Percentiles rank a stretch among this genome's conserved stretches.
These are phyloP conservation scores for Heliopora coerulea DNA, from an alignment of 92 coral and sea anemone species.

Conservation along the genomic window DNA sequence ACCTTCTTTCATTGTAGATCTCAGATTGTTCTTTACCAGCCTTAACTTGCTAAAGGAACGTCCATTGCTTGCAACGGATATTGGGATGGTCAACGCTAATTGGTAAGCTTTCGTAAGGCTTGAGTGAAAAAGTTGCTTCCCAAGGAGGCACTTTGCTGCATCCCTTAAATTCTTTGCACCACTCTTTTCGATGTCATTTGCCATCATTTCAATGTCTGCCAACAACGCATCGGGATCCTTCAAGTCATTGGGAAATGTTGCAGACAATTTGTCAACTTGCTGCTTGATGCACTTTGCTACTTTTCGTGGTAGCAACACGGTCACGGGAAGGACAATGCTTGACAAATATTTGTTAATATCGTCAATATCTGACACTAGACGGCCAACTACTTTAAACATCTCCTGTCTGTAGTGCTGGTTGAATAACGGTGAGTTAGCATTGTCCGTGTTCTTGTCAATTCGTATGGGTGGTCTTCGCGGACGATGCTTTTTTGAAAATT, in stretches of 20 bases:
- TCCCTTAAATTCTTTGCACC: conserved; percentile 12
- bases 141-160: conserved; percentile 6
- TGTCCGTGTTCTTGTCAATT: no score
- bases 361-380: no score
- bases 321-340: no score
- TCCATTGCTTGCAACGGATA: conserved; percentile 12
- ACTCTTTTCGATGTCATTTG: neutral
- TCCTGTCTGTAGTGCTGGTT: no score
- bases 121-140: conserved; percentile 3
- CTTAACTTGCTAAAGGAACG: conserved; percentile 13
- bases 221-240: conserved; percentile 3
- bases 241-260: neutral
- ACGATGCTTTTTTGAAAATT: no score
- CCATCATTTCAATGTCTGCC: no score
- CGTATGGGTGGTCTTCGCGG: no score
- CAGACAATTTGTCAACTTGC: neutral
- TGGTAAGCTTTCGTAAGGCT: conserved; percentile 19
- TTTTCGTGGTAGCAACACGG: no score
- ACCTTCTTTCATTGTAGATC: conserved; percentile 20
- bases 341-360: no score
- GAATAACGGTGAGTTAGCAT: no score
- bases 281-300: neutral
- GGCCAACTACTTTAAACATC: no score
- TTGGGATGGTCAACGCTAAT: conserved; percentile 12
- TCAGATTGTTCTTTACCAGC: conserved; percentile 8